A percentile compares a stretch with the other conserved stretches of the same genome.
Evolutionary conservation across 2,113 vertebrate species (phyloP).

Genomic region (Marcusenius ussheri): DNA sequence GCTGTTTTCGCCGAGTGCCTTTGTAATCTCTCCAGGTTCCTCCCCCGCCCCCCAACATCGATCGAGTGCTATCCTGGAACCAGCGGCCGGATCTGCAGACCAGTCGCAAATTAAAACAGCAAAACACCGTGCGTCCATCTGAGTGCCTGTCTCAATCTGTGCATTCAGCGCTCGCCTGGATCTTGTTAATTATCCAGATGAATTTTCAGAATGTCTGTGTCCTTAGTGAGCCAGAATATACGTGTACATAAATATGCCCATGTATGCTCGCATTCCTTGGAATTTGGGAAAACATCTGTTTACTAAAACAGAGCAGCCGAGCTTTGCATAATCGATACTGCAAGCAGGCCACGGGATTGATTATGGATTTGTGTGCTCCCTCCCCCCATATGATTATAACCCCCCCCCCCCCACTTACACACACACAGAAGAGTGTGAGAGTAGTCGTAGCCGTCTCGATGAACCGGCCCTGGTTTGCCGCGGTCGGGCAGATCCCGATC

Average conservation of each 20-base stretch:
- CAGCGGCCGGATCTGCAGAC: not conserved
- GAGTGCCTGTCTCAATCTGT: not conserved
- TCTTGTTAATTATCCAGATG: not conserved
- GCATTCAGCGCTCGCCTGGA: not conserved
- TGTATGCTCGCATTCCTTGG: not conserved
- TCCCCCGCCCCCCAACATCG: not conserved
- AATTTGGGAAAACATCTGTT: not conserved
- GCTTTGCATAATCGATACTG: not conserved
- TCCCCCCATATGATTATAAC: not conserved
- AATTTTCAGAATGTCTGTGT: not conserved
- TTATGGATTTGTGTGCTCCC: not conserved
- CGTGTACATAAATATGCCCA: not conserved
- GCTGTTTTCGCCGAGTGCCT: not conserved
- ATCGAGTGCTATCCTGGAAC: not conserved
- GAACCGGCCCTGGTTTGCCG: not conserved
- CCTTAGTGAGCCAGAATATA: not conserved
- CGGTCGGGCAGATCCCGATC: slow-evolving; percentile 53
- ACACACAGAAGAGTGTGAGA: not conserved
- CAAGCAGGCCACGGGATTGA: not conserved
- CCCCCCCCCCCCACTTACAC: not conserved
- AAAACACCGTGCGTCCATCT: not conserved
- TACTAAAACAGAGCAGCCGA: not conserved
- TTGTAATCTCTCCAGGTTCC: not conserved
- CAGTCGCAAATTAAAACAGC: not conserved
- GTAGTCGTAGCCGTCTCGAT: not conserved